These are phyloP conservation scores for Drosophila sturtevanti DNA, from an alignment of 1,140 invertebrate genomes.

Conservation along the genomic window DNA sequence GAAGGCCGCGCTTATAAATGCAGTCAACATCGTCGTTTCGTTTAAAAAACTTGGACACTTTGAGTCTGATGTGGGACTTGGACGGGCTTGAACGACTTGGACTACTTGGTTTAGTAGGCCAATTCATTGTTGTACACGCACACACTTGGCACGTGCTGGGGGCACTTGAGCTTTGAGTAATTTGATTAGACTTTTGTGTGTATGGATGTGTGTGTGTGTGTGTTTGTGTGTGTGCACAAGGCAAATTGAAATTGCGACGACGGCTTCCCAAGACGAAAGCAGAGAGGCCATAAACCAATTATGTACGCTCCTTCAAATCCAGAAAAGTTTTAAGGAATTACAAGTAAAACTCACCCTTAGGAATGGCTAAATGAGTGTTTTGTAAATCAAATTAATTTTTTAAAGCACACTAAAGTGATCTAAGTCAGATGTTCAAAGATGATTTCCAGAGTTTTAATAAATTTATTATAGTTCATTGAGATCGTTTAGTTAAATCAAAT, in stretches of 20 bases:
- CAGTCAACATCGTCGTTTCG: constrained; percentile 46
- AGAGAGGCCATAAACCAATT: constrained; percentile 76
- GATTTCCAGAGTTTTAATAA: not conserved
- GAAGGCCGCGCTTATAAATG: constrained; percentile 70
- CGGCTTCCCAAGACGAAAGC: constrained; percentile 43
- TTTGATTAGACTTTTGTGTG: constrained; percentile 60
- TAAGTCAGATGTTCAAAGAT: not conserved
- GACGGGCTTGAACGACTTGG: constrained; percentile 25
- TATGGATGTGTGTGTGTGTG: constrained; percentile 21
- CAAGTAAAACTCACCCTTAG: constrained; percentile 16
- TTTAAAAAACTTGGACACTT: constrained; percentile 30
- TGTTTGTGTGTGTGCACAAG: constrained; percentile 30
- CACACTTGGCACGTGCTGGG: constrained; percentile 61
- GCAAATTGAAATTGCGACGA: constrained; percentile 61
- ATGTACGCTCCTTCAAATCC: constrained; percentile 41
- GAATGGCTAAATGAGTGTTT: not conserved
- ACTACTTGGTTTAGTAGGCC: constrained; percentile 44
- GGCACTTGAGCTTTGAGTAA: constrained; percentile 41
- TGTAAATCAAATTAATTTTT: constrained; percentile 1
- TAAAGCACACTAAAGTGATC: constrained; percentile 8
- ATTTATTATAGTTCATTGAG: not conserved
- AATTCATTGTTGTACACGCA: constrained; percentile 27
- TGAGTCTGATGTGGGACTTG: constrained; percentile 8
- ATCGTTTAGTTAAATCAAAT: not conserved
- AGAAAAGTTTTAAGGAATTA: constrained; percentile 37